These are phyloP conservation scores for Chunga burmeisteri DNA, from an alignment of 2,113 vertebrate genomes.

Conservation along the genomic window DNA sequence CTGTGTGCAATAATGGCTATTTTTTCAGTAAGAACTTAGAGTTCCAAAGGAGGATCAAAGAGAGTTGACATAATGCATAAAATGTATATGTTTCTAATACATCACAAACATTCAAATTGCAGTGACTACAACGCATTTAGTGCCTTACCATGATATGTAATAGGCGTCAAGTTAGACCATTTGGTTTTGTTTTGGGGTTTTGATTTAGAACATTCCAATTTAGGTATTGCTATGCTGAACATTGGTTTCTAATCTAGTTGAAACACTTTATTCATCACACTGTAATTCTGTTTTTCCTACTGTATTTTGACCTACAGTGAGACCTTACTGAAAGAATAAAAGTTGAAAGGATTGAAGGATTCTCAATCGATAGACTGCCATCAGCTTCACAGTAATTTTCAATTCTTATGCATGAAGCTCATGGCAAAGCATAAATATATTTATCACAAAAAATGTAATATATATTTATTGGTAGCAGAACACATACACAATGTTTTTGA, in stretches of 20 bases:
- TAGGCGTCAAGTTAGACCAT: slow-evolving; percentile 4
- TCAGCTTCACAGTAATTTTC: slow-evolving; percentile 62
- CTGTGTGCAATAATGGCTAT: background rate
- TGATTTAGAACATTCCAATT: slow-evolving; percentile 47
- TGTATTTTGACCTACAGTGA: slow-evolving; percentile 42
- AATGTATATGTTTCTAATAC: slow-evolving; percentile 56
- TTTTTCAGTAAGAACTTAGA: slow-evolving; percentile 7
- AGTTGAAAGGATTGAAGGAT: slow-evolving; percentile 4
- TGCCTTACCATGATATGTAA: background rate
- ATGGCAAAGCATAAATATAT: slow-evolving; percentile 64
- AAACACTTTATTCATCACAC: slow-evolving; percentile 12
- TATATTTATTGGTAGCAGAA: slow-evolving; percentile 52
- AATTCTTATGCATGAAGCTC: slow-evolving; percentile 67
- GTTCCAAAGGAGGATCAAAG: slow-evolving; percentile 59
- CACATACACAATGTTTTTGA: background rate
- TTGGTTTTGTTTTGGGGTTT: slow-evolving; percentile 41
- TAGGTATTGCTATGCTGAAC: background rate
- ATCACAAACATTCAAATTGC: slow-evolving; percentile 44
- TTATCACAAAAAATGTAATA: slow-evolving; percentile 49
- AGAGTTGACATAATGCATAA: slow-evolving; percentile 45
- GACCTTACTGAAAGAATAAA: slow-evolving; percentile 5
- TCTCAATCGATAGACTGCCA: slow-evolving; percentile 43
- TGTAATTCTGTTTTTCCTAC: slow-evolving; percentile 21
- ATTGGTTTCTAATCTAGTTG: slow-evolving; percentile 8
- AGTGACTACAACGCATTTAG: slow-evolving; percentile 27